These are phyloP conservation scores for Goniozus legneri DNA, from an alignment of 1,140 invertebrate genomes.

Conservation along the genomic window DNA sequence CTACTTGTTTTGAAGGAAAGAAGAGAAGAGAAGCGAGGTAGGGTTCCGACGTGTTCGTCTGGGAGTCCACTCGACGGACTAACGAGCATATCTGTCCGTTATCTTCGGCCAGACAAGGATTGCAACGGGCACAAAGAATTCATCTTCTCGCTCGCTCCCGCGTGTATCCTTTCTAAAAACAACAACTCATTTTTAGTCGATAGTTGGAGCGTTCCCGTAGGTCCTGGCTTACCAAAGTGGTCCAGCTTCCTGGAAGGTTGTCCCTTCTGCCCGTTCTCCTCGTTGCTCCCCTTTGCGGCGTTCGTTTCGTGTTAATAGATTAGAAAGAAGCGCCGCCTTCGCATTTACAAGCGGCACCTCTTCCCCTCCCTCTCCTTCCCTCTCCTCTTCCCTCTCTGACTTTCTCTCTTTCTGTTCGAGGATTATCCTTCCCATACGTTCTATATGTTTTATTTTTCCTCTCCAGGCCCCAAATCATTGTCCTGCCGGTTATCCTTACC, in stretches of 20 bases:
- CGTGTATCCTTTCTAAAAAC: too few relatives aligned
- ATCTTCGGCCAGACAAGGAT: too few relatives aligned
- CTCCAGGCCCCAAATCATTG: not conserved
- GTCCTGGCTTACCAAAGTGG: conserved; percentile 6
- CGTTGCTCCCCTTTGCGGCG: too few relatives aligned
- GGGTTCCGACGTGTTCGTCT: too few relatives aligned
- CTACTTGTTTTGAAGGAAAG: too few relatives aligned
- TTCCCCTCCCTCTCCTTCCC: too few relatives aligned
- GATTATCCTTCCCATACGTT: conserved; percentile 9
- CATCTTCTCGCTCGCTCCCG: too few relatives aligned
- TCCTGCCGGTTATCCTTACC: too few relatives aligned
- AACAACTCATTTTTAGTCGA: conserved; percentile 15
- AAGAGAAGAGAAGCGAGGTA: not conserved
- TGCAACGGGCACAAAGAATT: too few relatives aligned
- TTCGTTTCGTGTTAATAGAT: conserved; percentile 25
- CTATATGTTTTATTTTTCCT: conserved; percentile 1
- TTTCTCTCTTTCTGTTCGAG: conserved; percentile 1
- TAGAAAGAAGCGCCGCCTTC: conserved; percentile 10
- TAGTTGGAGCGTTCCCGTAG: conserved; percentile 18
- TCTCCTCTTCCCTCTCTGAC: not conserved
- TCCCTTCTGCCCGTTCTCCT: conserved; percentile 7
- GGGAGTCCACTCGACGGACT: too few relatives aligned
- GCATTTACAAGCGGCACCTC: too few relatives aligned
- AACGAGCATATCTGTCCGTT: too few relatives aligned
- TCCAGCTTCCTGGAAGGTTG: conserved; percentile 15